A percentile compares a stretch with the other conserved stretches of the same genome.
phyloP scores from a whole-genome alignment of 2,888 invertebrate genomes.

The Dicycla oo region DNA sequence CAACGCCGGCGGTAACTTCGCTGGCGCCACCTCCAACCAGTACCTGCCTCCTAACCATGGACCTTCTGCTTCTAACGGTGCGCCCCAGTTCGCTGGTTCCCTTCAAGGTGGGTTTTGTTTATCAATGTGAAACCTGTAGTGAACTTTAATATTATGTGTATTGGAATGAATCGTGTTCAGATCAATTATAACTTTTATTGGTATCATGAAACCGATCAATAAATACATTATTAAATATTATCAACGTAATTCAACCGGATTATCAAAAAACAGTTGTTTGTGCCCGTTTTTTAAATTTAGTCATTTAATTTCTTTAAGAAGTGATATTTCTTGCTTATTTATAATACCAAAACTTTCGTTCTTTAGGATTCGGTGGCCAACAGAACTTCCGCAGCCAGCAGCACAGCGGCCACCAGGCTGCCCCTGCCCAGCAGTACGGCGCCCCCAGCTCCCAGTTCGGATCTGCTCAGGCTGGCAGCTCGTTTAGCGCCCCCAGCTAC shows the following conservation, averaged over 20 bases:
- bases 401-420: constrained; percentile 14
- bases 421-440: constrained; percentile 55
- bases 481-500: constrained; percentile 30
- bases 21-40: constrained; percentile 80
- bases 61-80: constrained; percentile 69
- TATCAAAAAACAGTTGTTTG: too few relatives aligned
- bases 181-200: too few relatives aligned
- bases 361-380: constrained; percentile 64
- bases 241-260: too few relatives aligned
- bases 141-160: background rate
- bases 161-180: too few relatives aligned
- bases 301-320: too few relatives aligned
- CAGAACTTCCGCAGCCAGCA: constrained; percentile 52
- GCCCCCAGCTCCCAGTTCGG: constrained; percentile 68
- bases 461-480: constrained; percentile 40
- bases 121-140: background rate
- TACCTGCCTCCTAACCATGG: constrained; percentile 83
- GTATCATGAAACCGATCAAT: too few relatives aligned
- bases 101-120: constrained; percentile 54
- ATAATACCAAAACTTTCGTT: background rate
- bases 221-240: too few relatives aligned
- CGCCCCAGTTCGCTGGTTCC: constrained; percentile 60
- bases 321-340: too few relatives aligned
- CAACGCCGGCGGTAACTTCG: constrained; percentile 27
- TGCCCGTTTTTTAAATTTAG: too few relatives aligned